phyloP scores from a whole-genome alignment of 1,140 invertebrate genomes.

The Trialeurodes vaporariorum region DNA sequence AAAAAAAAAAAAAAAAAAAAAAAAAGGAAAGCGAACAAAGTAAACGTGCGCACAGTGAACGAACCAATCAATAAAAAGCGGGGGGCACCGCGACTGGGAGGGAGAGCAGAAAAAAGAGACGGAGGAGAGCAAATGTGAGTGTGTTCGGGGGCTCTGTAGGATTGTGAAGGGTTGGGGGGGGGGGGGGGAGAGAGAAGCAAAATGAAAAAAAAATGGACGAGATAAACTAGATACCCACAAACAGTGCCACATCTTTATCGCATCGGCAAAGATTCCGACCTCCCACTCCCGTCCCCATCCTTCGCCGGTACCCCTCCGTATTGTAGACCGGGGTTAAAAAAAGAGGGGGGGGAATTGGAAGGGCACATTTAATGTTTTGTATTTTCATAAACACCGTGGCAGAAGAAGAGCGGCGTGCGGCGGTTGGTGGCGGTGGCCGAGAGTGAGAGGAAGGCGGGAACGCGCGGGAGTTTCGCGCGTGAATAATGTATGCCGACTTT shows the following conservation, averaged over 20 bases:
- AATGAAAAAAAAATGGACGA: constrained; percentile 27
- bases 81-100: constrained; percentile 21
- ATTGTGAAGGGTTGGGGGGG: too few relatives aligned
- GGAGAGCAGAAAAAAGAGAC: constrained; percentile 20
- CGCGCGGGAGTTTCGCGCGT: not conserved
- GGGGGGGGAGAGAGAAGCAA: constrained; percentile 20
- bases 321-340: too few relatives aligned
- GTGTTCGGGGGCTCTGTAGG: too few relatives aligned
- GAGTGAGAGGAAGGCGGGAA: constrained; percentile 6
- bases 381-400: not conserved
- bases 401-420: not conserved
- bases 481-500: not conserved
- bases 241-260: constrained; percentile 27
- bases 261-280: constrained; percentile 8
- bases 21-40: not conserved
- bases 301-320: too few relatives aligned
- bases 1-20: too few relatives aligned
- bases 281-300: constrained; percentile 19
- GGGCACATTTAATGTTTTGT: constrained; percentile 25
- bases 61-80: constrained; percentile 17
- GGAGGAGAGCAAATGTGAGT: too few relatives aligned
- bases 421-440: constrained; percentile 5
- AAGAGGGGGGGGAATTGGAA: constrained; percentile 31
- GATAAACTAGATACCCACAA: constrained; percentile 27
- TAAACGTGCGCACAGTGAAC: not conserved